Base-by-base conservation (phyloP, 1,140 invertebrate genomes). In the Polyergus mexicanus region DNA sequence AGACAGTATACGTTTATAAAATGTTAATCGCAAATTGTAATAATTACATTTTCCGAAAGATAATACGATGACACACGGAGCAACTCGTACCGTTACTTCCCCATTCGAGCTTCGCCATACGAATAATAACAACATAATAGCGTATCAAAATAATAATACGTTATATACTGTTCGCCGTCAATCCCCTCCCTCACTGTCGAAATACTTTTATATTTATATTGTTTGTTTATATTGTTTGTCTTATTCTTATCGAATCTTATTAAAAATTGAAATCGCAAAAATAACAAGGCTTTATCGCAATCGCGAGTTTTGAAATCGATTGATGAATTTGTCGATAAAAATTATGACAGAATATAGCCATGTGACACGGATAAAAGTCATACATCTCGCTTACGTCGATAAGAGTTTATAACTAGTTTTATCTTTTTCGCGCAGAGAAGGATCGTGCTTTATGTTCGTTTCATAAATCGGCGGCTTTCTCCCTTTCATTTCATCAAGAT, bases 361-460 rank as follows among this genome's bases (percentile, higher is more conserved):
- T 80, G 22, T 41, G 22, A 32, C 51, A 65, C 3, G 54, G 32
- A 72, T 69, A 72, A 60, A 72, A 83, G 66, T 72, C 68, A 25
- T 83, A 60, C 71, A 72, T 83, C 54, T 72, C 68, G 54, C 5
- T 19, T 72, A 60, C 28, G 81, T 51, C 47, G 62, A 35, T 66
- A 77, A 65, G 28, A 68, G 83, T 47, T 4, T 28, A 76, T 84
- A 84, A 75, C 72, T 44, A 60, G 41, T 84, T 76, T 76, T 75
- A 84, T 84, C 62, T 84, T 76, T 3, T 16, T 76, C 71, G 56
- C 68, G 28, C 47, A 25, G 44, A 63, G 41, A 54, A 71, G 22
- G 16, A 44, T 44, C 77, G 35, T 19, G 25, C 51, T 71, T 63
- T 56, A 47, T 32, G 35, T 38, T 47, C 16, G 51, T 81, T 58